A percentile compares a stretch with the other conserved stretches of the same genome.
Evolutionary conservation across 2,888 invertebrate genomes (phyloP).

Genomic region (Polydesmus complanatus): DNA sequence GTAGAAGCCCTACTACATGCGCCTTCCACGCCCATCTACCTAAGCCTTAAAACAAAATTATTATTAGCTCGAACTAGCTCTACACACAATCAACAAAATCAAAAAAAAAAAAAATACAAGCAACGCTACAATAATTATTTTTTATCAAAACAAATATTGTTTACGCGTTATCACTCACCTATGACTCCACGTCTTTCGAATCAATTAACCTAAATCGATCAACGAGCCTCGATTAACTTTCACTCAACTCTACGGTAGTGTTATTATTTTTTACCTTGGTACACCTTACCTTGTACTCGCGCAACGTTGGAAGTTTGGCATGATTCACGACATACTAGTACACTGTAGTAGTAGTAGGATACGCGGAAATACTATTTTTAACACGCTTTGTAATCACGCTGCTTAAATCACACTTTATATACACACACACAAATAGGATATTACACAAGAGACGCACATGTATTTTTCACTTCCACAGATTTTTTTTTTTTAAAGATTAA

Average conservation of each 20-base stretch:
- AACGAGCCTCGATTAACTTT: neutral
- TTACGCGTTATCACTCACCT: too few species aligned
- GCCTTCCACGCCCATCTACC: too few species aligned
- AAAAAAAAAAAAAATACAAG: conserved; percentile 21
- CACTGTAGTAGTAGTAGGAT: neutral
- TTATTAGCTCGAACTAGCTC: too few species aligned
- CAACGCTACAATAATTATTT: neutral
- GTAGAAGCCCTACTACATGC: too few species aligned
- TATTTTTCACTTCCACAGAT: too few species aligned
- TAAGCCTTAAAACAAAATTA: too few species aligned
- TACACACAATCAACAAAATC: neutral
- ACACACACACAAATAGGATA: neutral
- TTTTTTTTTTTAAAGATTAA: too few species aligned
- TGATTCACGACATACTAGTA: neutral
- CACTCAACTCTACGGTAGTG: neutral
- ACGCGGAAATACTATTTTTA: neutral
- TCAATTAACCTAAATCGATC: neutral
- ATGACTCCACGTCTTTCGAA: too few species aligned
- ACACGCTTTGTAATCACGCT: neutral
- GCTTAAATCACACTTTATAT: neutral
- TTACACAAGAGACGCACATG: neutral
- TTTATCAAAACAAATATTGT: neutral
- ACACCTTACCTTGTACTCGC: neutral
- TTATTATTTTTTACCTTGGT: too few species aligned
- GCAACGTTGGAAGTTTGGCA: neutral